These are phyloP conservation scores for Amniataba percoides DNA, from an alignment of 2,797 vertebrate species.

Conservation along the genomic window DNA sequence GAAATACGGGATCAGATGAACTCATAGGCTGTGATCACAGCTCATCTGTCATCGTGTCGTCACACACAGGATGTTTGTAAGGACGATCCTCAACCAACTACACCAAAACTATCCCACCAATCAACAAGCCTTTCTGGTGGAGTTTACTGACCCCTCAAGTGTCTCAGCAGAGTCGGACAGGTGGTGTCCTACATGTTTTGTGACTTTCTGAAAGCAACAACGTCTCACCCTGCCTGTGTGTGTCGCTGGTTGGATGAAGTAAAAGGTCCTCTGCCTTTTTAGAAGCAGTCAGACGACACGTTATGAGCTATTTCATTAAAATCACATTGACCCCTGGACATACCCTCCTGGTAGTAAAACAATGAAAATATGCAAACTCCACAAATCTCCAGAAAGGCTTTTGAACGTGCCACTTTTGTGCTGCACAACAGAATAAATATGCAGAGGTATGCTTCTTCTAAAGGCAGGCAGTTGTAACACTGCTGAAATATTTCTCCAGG, in stretches of 20 bases:
- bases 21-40: slow-evolving; percentile 12
- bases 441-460: neutral
- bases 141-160: too few relatives aligned
- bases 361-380: neutral
- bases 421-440: neutral
- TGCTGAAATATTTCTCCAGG: neutral
- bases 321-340: neutral
- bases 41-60: neutral
- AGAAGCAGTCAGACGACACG: neutral
- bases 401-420: too few relatives aligned
- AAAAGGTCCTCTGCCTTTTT: neutral
- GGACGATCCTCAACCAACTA: neutral
- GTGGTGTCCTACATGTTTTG: neutral
- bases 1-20: neutral
- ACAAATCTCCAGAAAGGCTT: neutral
- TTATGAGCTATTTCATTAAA: neutral
- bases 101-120: neutral
- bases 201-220: neutral
- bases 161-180: neutral
- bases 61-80: neutral
- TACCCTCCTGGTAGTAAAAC: neutral
- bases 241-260: neutral
- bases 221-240: neutral
- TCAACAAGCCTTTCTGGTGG: too few relatives aligned
- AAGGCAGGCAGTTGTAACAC: neutral